A percentile compares a stretch with the other conserved stretches of the same genome.
Evolutionary conservation across 2,888 invertebrate species (phyloP).

Genomic region (Phengaris arion): DNA sequence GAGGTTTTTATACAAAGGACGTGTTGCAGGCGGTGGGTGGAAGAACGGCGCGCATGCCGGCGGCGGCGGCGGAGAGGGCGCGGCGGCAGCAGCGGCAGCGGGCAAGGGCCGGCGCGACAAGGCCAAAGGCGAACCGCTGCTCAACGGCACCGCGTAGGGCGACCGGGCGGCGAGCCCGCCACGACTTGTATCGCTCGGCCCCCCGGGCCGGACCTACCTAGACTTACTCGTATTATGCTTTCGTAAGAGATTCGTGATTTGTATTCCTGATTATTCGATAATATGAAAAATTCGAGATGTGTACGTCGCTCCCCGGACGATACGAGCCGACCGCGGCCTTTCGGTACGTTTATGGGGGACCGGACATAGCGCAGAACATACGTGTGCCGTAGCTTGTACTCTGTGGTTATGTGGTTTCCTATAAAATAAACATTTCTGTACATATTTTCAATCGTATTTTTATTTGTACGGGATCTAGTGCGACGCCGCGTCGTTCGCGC

Average conservation of each 20-base stretch:
- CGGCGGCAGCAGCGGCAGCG: slow-evolving; percentile 39
- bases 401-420: slow-evolving; percentile 70
- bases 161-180: slow-evolving; percentile 32
- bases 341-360: slow-evolving; percentile 52
- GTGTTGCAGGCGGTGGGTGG: slow-evolving; percentile 64
- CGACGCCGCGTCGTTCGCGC: slow-evolving; percentile 43
- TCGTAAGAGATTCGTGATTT: slow-evolving; percentile 78
- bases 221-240: slow-evolving; percentile 76
- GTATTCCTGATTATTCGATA: slow-evolving; percentile 77
- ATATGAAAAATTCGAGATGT: slow-evolving; percentile 69
- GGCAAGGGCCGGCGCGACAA: slow-evolving; percentile 49
- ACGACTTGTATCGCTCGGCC: slow-evolving; percentile 28
- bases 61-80: slow-evolving; percentile 48
- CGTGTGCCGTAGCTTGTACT: slow-evolving; percentile 60
- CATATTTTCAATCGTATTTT: slow-evolving; percentile 76
- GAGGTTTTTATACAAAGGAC: background rate
- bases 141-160: slow-evolving; percentile 82
- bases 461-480: slow-evolving; percentile 49
- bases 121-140: slow-evolving; percentile 81
- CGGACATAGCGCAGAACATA: slow-evolving; percentile 53
- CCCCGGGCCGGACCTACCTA: slow-evolving; percentile 44
- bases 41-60: slow-evolving; percentile 63
- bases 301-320: slow-evolving; percentile 71
- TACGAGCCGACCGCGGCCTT: slow-evolving; percentile 56
- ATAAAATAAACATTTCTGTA: slow-evolving; percentile 76